Conservation (phyloP, 2,888 invertebrate species). For the Hololepta plana region DNA sequence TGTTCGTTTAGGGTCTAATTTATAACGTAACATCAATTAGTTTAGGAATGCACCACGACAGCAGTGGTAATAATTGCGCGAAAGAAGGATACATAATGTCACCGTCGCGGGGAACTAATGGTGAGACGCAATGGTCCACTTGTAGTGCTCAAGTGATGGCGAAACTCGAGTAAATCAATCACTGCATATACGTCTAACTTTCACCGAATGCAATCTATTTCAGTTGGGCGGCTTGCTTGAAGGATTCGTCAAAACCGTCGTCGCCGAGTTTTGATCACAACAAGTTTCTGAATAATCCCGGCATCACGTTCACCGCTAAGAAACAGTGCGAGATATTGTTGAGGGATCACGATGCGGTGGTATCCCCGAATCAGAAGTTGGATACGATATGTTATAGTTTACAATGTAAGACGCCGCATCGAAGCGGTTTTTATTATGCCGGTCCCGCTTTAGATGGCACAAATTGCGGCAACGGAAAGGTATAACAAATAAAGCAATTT, state of each 20-base stretch:
- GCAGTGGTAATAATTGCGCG: slow-evolving; percentile 49
- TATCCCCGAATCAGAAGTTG: slow-evolving; percentile 26
- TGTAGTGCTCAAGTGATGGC: slow-evolving; percentile 52
- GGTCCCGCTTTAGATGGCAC: slow-evolving; percentile 75
- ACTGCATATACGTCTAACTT: slow-evolving; percentile 1
- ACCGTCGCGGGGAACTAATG: slow-evolving; percentile 56
- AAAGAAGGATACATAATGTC: slow-evolving; percentile 71
- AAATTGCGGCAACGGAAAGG: slow-evolving; percentile 44
- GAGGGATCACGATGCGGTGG: slow-evolving; percentile 45
- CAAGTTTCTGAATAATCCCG: slow-evolving; percentile 44
- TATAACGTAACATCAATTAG: slow-evolving; percentile 23
- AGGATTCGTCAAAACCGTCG: slow-evolving; percentile 34
- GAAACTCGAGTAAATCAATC: slow-evolving; percentile 32
- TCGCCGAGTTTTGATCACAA: slow-evolving; percentile 39
- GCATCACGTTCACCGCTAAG: slow-evolving; percentile 51
- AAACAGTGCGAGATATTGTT: slow-evolving; percentile 56
- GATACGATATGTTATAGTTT: slow-evolving; percentile 43
- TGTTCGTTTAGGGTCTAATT: slow-evolving; percentile 2
- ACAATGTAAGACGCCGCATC: slow-evolving; percentile 52
- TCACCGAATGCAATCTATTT: slow-evolving; percentile 9
- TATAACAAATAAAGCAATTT: slow-evolving; percentile 18
- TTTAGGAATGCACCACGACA: slow-evolving; percentile 67
- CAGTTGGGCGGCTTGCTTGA: slow-evolving; percentile 46
- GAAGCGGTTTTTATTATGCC: slow-evolving; percentile 55
- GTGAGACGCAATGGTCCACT: slow-evolving; percentile 60